Evolutionary conservation across 2,888 invertebrate genomes (phyloP).

Genomic region (Siphlonurus alternatus): DNA sequence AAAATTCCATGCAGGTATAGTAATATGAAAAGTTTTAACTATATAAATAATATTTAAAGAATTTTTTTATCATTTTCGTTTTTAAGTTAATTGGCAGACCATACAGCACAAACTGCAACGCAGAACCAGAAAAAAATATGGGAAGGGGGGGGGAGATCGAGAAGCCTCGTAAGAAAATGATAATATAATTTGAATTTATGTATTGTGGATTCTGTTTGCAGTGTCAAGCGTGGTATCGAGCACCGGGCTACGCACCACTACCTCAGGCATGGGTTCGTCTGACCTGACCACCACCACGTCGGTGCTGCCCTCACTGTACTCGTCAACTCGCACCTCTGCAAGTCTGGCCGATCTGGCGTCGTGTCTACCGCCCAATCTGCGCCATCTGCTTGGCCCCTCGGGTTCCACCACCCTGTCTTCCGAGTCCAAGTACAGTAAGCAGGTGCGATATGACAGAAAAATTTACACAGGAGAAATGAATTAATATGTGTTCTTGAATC

Average conservation of each 20-base stretch:
- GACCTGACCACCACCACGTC: slow-evolving; percentile 17
- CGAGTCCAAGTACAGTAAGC: slow-evolving; percentile 11
- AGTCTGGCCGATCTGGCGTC: slow-evolving; percentile 24
- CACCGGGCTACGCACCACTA: slow-evolving; percentile 21
- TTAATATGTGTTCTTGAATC: not conserved
- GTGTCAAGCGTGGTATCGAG: slow-evolving; percentile 26
- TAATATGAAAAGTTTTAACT: not conserved
- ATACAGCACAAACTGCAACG: too few species aligned
- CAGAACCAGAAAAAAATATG: too few species aligned
- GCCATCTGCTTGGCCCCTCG: slow-evolving; percentile 21
- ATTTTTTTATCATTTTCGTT: too few species aligned
- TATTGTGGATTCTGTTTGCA: too few species aligned
- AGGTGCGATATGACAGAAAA: slow-evolving; percentile 8
- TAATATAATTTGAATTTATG: too few species aligned
- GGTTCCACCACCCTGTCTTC: slow-evolving; percentile 6
- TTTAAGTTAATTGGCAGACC: too few species aligned
- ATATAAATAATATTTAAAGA: too few species aligned
- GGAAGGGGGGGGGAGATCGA: too few species aligned
- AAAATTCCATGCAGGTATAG: not conserved
- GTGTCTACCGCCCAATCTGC: slow-evolving; percentile 27
- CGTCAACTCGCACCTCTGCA: slow-evolving; percentile 15
- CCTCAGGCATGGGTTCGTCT: slow-evolving; percentile 16
- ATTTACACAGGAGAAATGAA: not conserved
- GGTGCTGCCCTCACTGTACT: slow-evolving; percentile 19
- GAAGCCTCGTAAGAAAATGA: too few species aligned